These are phyloP conservation scores for Crepidodera aurea DNA, from an alignment of 2,888 invertebrate species.

Conservation along the genomic window DNA sequence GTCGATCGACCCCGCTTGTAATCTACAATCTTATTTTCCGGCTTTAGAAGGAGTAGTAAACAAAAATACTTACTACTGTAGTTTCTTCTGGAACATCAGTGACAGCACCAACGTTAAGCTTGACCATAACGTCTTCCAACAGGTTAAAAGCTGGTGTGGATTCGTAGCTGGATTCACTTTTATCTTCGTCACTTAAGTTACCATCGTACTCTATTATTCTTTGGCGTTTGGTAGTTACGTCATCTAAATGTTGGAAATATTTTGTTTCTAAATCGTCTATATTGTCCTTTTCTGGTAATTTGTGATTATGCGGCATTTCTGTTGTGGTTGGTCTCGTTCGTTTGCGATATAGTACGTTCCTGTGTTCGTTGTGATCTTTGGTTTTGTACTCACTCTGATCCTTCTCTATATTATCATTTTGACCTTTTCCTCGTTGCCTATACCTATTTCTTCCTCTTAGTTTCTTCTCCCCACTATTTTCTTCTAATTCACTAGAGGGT, in stretches of 20 bases:
- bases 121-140: not conserved
- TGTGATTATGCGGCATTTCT: slow-evolving; percentile 37
- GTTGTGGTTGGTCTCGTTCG: slow-evolving; percentile 34
- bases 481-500: slow-evolving; percentile 25
- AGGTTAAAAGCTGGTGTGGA: slow-evolving; percentile 5
- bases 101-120: not conserved
- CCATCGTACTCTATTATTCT: slow-evolving; percentile 18
- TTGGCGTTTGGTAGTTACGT: slow-evolving; percentile 4
- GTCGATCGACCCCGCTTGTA: no score
- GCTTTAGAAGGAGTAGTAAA: no score
- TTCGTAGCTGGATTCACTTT: slow-evolving; percentile 6
- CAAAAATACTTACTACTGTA: slow-evolving; percentile 24
- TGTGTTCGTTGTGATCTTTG: slow-evolving; percentile 24
- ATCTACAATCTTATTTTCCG: no score
- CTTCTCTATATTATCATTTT: not conserved
- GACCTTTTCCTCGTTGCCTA: slow-evolving; percentile 41
- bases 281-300: slow-evolving; percentile 19
- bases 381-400: not conserved
- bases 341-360: slow-evolving; percentile 27
- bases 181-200: slow-evolving; percentile 14
- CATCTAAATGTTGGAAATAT: slow-evolving; percentile 18
- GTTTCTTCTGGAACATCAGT: slow-evolving; percentile 27
- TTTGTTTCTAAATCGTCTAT: slow-evolving; percentile 23
- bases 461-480: slow-evolving; percentile 27
- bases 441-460: slow-evolving; percentile 33